Evolutionary conservation across 2,888 invertebrate genomes (phyloP), one percentile per base, ranked within the genome.

Genomic region (Spisula solida): DNA sequence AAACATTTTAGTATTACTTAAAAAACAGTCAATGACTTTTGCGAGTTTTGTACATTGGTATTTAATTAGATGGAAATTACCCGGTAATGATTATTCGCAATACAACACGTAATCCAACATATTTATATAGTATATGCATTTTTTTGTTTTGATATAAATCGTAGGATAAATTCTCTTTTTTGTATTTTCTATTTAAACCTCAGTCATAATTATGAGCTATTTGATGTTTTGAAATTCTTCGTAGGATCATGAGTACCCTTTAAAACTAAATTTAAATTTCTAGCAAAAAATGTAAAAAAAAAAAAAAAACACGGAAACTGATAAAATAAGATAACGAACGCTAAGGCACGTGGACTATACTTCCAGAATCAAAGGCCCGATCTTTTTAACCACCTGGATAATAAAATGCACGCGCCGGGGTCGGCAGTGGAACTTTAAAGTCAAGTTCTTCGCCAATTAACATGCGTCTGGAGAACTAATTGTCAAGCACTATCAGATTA

Each of bases 381-480:
- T 10, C 14, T 34, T 31, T 75, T 75, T 10, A 18, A 75, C 75
- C 75, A 75, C 75, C 75, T 75, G 75, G 75, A 18, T 75, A 75
- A 79, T 87, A 87, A 89, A 81, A 47, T 47, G 66, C 89, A 89
- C 89, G 87, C 85, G 89, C 79, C 86, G 48, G 85, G 89, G 85
- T 87, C 82, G 81, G 84, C 31, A 85, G 78, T 41, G 48, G 78
- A 48, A 55, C 70, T 48, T n/a, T 14, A 81, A 75, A 85, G 86
- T 82, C 85, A 89, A 81, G 82, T 89, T 85, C 78, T 56, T 81
- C 47, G 41, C 85, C 85, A 55, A 75, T 84, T 75, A 81, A 60
- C 55, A 29, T 34, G 48, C 70, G 85, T 82, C 85, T 87, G 85
- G 87, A n/a, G 12, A 47, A 85, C 47, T 84, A 84, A 84, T 83